Conservation (phyloP, 2,888 invertebrate genomes). For the Ophioninae sp. region DNA sequence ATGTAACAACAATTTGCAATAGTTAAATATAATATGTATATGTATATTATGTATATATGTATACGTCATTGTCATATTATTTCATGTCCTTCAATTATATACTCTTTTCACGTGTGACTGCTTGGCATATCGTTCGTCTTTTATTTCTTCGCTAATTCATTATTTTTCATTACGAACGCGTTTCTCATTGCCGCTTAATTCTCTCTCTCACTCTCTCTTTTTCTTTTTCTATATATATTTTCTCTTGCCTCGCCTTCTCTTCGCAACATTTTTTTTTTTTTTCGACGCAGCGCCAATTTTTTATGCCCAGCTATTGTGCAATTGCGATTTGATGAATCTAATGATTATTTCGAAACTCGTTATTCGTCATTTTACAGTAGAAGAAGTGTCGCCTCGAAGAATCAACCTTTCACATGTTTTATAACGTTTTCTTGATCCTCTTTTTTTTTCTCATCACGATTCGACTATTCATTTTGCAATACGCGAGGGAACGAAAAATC, state of each 20-base stretch:
- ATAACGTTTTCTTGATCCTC: slow-evolving; percentile 4
- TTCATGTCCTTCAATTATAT: slow-evolving; percentile 33
- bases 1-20: slow-evolving; percentile 80
- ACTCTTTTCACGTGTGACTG: slow-evolving; percentile 46
- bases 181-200: neutral
- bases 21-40: slow-evolving; percentile 79
- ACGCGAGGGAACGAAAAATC: neutral
- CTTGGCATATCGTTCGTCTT: slow-evolving; percentile 21
- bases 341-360: slow-evolving; percentile 43
- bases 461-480: too few relatives aligned
- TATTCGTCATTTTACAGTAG: slow-evolving; percentile 49
- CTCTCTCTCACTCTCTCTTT: slow-evolving; percentile 7
- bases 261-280: neutral
- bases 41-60: slow-evolving; percentile 68
- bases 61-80: slow-evolving; percentile 60
- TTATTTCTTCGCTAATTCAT: neutral
- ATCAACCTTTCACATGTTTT: neutral
- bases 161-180: neutral
- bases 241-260: neutral
- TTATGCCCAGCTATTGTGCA: slow-evolving; percentile 57
- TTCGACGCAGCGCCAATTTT: slow-evolving; percentile 26
- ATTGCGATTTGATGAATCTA: slow-evolving; percentile 51
- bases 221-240: neutral
- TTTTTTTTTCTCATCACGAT: neutral
- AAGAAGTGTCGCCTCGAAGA: slow-evolving; percentile 30